A percentile compares a stretch with the other conserved stretches of the same genome.
Evolutionary conservation across 2,888 invertebrate genomes (phyloP).

Genomic region (Agrotis clavis): DNA sequence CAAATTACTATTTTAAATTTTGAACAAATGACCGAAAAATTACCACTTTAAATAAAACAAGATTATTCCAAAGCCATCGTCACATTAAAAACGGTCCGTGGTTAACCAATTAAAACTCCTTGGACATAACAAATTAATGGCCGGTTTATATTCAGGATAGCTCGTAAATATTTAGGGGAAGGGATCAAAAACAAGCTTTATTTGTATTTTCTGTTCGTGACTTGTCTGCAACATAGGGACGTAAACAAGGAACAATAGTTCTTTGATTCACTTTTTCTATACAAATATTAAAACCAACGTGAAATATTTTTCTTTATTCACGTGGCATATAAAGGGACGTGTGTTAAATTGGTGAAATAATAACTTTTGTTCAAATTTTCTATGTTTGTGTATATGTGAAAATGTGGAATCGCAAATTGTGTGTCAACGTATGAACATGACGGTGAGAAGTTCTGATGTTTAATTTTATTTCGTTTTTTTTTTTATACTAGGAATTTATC

Average conservation of each 20-base stretch:
- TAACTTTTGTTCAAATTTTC: background rate
- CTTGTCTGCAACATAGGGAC: slow-evolving; percentile 32
- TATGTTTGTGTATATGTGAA: background rate
- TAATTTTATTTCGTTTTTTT: background rate
- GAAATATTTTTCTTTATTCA: slow-evolving; percentile 11
- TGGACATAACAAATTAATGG: slow-evolving; percentile 45
- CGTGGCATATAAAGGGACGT: background rate
- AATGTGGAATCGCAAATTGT: background rate
- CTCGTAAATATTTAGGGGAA: slow-evolving; percentile 53
- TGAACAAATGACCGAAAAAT: slow-evolving; percentile 10
- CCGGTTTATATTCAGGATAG: slow-evolving; percentile 59
- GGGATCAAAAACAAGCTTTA: slow-evolving; percentile 41
- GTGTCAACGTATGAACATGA: background rate
- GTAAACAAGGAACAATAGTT: slow-evolving; percentile 43
- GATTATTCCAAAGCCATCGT: slow-evolving; percentile 20
- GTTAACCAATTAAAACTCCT: slow-evolving; percentile 55
- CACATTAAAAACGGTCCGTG: slow-evolving; percentile 40
- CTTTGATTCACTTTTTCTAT: slow-evolving; percentile 27
- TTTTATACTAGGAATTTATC: too few species aligned
- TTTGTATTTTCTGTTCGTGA: slow-evolving; percentile 49
- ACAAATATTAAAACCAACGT: slow-evolving; percentile 29
- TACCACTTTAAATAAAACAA: slow-evolving; percentile 5
- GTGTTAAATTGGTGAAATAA: slow-evolving; percentile 24
- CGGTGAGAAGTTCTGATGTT: too few species aligned
- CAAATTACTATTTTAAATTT: background rate